phyloP scores from a whole-genome alignment of 2,113 vertebrate species.

The Protobothrops mucrosquamatus region DNA sequence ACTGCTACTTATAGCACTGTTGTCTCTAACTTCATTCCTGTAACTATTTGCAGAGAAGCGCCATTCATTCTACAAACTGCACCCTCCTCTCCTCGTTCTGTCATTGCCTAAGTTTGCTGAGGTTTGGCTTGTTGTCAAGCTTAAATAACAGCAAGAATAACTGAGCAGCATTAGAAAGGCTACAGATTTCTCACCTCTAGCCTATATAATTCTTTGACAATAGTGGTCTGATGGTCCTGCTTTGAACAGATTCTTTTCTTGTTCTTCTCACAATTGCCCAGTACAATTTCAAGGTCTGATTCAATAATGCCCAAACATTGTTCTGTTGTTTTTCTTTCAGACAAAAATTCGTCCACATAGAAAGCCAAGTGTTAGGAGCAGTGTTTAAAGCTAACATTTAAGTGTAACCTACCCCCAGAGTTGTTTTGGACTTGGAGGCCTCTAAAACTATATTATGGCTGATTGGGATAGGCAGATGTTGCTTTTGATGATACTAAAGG shows the following conservation, averaged over 20 bases:
- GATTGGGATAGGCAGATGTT: background rate
- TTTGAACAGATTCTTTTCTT: background rate
- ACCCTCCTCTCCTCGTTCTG: constrained; percentile 27
- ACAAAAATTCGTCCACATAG: background rate
- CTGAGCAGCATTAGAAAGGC: background rate
- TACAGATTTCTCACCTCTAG: background rate
- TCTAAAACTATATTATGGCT: background rate
- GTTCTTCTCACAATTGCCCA: background rate
- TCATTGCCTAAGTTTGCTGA: constrained; percentile 38
- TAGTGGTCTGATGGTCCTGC: background rate
- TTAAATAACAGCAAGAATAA: background rate
- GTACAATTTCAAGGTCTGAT: background rate
- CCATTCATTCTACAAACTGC: constrained; percentile 58
- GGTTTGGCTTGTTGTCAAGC: background rate
- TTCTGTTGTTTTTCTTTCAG: background rate
- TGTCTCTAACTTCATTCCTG: constrained; percentile 51
- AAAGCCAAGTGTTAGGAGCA: background rate
- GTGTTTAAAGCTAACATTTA: background rate
- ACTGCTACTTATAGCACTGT: constrained; percentile 29
- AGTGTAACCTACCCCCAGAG: background rate
- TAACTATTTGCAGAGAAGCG: constrained; percentile 40
- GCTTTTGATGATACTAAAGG: background rate
- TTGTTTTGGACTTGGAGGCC: background rate
- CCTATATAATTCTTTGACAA: background rate
- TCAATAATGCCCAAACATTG: background rate